Conservation (phyloP, 2,113 vertebrate species). For the Oryzias melastigma region DNA sequence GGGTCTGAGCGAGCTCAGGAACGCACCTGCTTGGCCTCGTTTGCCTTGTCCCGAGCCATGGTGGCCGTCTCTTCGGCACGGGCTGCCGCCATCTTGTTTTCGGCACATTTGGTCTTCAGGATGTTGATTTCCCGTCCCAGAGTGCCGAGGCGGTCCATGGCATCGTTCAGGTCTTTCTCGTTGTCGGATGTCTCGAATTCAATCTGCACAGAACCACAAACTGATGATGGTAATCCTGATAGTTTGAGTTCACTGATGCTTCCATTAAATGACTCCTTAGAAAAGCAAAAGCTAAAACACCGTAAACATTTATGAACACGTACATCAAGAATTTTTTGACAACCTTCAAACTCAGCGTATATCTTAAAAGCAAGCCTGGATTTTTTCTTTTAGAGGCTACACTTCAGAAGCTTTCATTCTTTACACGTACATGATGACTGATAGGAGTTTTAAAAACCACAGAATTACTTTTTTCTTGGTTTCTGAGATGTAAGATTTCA, state of each 20-base stretch:
- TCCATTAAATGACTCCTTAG: neutral
- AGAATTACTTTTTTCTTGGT: no score
- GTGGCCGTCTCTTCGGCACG: slow-evolving; percentile 87
- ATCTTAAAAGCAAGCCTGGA: no score
- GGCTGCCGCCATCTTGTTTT: slow-evolving; percentile 87
- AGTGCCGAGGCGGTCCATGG: slow-evolving; percentile 75
- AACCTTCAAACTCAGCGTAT: no score
- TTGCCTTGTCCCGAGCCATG: slow-evolving; percentile 84
- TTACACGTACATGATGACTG: no score
- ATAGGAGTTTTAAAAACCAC: no score
- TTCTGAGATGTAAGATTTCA: neutral
- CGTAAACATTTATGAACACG: no score
- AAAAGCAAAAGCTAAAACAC: no score
- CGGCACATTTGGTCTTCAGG: slow-evolving; percentile 89
- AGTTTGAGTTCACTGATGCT: neutral
- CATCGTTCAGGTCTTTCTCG: slow-evolving; percentile 81
- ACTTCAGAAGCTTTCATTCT: no score
- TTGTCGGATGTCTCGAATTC: slow-evolving; percentile 77
- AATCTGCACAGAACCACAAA: slow-evolving; percentile 74
- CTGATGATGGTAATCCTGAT: neutral
- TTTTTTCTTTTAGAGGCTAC: no score
- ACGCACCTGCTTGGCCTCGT: slow-evolving; percentile 90
- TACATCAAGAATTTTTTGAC: no score
- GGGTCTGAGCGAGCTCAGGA: neutral
- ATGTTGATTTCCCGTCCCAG: slow-evolving; percentile 81